A percentile compares a stretch with the other conserved stretches of the same genome.
These are phyloP conservation scores for Drosophila subobscura DNA, from an alignment of 1,140 invertebrate genomes.

Conservation along the genomic window DNA sequence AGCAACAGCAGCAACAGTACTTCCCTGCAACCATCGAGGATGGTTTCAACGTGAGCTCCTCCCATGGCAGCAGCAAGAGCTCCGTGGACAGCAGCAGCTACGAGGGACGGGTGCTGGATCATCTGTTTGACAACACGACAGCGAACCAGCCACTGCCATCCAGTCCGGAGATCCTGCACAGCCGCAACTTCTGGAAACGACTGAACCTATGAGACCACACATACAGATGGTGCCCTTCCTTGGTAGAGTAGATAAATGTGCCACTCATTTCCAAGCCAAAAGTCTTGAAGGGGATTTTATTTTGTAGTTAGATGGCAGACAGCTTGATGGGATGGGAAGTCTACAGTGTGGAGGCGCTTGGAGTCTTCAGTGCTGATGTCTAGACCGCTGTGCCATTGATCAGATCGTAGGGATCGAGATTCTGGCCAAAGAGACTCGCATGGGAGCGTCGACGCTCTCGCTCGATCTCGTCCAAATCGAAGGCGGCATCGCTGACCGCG, in stretches of 20 bases:
- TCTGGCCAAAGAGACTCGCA: constrained; percentile 72
- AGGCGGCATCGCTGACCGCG: constrained; percentile 56
- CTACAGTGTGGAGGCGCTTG: no score
- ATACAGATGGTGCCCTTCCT: no score
- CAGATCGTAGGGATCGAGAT: constrained; percentile 66
- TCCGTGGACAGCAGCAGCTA: constrained; percentile 18
- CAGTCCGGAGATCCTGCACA: constrained; percentile 35
- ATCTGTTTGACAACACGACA: neutral
- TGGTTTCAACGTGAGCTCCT: neutral
- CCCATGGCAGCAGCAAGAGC: neutral
- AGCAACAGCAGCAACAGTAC: neutral
- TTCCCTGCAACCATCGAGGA: neutral
- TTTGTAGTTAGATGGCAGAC: no score
- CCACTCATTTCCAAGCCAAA: no score
- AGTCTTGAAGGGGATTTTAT: no score
- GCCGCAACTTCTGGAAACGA: constrained; percentile 59
- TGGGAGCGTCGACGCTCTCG: constrained; percentile 78
- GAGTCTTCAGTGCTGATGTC: no score
- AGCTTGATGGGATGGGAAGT: no score
- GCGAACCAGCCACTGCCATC: neutral
- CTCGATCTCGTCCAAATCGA: constrained; percentile 81
- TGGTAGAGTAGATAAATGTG: no score
- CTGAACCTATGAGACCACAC: constrained; percentile 44
- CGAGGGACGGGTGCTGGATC: constrained; percentile 11
- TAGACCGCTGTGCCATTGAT: constrained; percentile 78